These are phyloP conservation scores for Pteromalus puparum DNA, from an alignment of 1,140 invertebrate genomes.

Conservation along the genomic window DNA sequence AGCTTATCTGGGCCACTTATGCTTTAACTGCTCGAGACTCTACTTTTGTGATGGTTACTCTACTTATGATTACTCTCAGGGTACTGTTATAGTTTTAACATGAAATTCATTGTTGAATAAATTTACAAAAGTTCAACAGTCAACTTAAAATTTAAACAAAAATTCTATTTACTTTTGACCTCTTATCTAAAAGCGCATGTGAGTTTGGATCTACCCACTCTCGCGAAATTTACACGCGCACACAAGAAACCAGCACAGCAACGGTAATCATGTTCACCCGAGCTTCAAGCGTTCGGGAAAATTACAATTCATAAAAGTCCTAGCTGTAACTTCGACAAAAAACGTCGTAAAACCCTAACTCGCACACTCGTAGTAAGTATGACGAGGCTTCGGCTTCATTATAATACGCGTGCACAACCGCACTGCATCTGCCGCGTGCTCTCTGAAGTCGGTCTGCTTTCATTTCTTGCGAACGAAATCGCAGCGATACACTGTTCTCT, in stretches of 20 bases:
- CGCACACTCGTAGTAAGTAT: not conserved
- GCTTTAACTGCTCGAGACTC: too few species aligned
- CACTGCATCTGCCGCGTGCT: not conserved
- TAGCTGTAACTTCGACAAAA: not conserved
- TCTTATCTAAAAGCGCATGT: too few species aligned
- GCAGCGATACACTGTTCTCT: not conserved
- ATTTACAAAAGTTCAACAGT: too few species aligned
- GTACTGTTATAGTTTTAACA: too few species aligned
- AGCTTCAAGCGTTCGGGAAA: constrained; percentile 1
- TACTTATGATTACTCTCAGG: too few species aligned
- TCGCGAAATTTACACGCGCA: not conserved
- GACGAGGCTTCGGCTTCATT: constrained; percentile 22
- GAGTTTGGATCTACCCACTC: not conserved
- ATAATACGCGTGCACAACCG: not conserved
- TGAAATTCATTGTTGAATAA: too few species aligned
- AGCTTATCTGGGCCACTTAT: too few species aligned
- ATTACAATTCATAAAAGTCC: constrained; percentile 35
- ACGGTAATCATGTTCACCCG: not conserved
- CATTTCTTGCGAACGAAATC: not conserved
- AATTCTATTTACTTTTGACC: too few species aligned
- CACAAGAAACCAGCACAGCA: not conserved
- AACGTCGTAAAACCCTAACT: not conserved
- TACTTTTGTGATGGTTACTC: too few species aligned
- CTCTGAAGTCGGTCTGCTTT: not conserved
- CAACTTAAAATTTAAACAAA: too few species aligned